Conservation (phyloP, 2,113 vertebrate species). For the Cyrtonyx montezumae region DNA sequence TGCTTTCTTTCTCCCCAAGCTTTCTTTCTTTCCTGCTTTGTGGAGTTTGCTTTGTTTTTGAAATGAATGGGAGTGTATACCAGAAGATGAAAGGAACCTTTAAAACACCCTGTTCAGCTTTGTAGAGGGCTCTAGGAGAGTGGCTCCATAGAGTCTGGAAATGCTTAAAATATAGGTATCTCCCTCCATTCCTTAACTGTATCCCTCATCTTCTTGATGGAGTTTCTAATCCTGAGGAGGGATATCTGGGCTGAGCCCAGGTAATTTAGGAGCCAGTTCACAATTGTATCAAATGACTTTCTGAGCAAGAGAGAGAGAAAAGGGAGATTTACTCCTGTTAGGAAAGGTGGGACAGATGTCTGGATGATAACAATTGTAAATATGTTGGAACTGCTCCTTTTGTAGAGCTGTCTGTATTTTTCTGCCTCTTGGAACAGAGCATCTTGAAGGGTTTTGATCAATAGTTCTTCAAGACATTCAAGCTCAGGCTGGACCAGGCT, state of each 20-base stretch:
- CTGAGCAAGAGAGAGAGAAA: not conserved
- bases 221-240: not conserved
- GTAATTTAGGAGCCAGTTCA: not conserved
- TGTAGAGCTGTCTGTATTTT: not conserved
- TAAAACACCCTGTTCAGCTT: not conserved
- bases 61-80: not conserved
- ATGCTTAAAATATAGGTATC: not conserved
- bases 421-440: not conserved
- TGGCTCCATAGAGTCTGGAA: not conserved
- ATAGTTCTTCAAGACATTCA: not conserved
- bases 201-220: not conserved
- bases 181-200: not conserved
- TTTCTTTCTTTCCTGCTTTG: not conserved
- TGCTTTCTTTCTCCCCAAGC: not conserved
- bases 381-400: not conserved
- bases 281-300: not conserved
- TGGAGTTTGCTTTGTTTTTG: constrained; percentile 1
- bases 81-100: not conserved
- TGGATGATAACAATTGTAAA: not conserved
- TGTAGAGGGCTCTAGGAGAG: not conserved
- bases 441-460: not conserved
- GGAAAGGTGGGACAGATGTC: not conserved
- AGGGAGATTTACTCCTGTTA: not conserved
- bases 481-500: too few species aligned
- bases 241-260: not conserved